Base-by-base conservation (phyloP, 2,888 invertebrate genomes). In the Amphipoea lucens region DNA sequence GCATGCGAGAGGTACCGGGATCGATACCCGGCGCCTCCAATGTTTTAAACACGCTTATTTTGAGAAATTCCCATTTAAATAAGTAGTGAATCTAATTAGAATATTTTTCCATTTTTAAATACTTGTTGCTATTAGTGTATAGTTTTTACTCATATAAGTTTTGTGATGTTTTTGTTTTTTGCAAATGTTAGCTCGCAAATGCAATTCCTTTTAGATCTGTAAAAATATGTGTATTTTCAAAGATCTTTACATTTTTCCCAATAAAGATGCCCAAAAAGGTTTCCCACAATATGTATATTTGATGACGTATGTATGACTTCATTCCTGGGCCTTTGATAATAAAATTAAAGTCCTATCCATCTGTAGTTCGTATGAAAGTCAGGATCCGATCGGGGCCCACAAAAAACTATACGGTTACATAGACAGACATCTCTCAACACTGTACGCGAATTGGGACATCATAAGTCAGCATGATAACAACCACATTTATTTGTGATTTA, bases 1-100 rank as follows among this genome's bases (percentile, higher is more conserved):
- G 95, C 95, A 95, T 95, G 95, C 91, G 96, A 96, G 96, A 96
- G 96, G 96, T 97, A 96, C 96, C 95, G 96, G 96, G 96, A 96
- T 96, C 96, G 96, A 96, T 96, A 96, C 96, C 96, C 96, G 96
- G 85, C 87, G 81, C 85, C 86, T 86, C 87, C 86, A 86, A 76
- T 6, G 11, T 67, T 62, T 17, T 68, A 17, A 12, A 20, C 23
- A 48, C 4, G 5, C 23, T n/a, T 74, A 36, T 48, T 69, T 73
- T 14, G 2, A 66, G 20, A 72, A 29, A 29, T 29, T 9, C 14
- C 7, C 12, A 5, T 73, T 11, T 45, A 14, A 45, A 14, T 73
- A 36, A 4, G 9, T 76, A 11, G 17, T 40, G 1, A 36, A 40
- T 66, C n/a, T n/a, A 14, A 6, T 23, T 74, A 29, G 14, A 73